A percentile compares a stretch with the other conserved stretches of the same genome.
Conservation (phyloP, 1,140 invertebrate genomes). For the Andrena cerasifolii region DNA sequence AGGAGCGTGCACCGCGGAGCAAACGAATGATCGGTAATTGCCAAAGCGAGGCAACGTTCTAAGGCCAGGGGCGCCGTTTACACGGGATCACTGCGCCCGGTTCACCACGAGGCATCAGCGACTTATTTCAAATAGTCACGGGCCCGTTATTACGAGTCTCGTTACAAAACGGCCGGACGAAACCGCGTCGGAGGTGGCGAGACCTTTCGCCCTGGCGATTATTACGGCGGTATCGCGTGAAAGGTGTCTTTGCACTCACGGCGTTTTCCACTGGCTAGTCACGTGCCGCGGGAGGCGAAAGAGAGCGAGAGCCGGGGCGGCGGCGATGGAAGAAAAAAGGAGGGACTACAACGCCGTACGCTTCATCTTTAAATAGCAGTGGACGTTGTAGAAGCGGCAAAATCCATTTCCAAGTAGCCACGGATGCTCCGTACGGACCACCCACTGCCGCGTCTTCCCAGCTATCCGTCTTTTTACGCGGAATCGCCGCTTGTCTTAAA, state of each 20-base stretch:
- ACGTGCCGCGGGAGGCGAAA: conserved; percentile 35
- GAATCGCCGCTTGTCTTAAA: conserved; percentile 3
- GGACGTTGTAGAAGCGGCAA: conserved; percentile 56
- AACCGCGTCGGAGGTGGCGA: conserved; percentile 44
- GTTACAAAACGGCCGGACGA: conserved; percentile 50
- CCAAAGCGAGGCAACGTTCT: neutral
- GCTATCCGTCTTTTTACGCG: conserved; percentile 21
- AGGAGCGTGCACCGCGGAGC: neutral
- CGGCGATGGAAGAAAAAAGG: conserved; percentile 17
- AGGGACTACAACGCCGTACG: conserved; percentile 38
- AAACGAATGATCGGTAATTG: neutral
- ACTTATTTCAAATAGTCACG: conserved; percentile 56
- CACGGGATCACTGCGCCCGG: conserved; percentile 9
- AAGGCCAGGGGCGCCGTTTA: conserved; percentile 42
- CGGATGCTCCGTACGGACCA: conserved; percentile 58
- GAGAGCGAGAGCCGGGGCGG: neutral
- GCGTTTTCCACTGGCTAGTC: conserved; percentile 61
- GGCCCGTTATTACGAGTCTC: conserved; percentile 43
- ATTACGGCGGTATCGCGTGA: conserved; percentile 70
- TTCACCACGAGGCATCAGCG: conserved; percentile 19
- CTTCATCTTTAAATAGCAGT: conserved; percentile 69
- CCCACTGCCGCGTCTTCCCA: conserved; percentile 51
- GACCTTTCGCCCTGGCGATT: conserved; percentile 65
- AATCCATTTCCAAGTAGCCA: conserved; percentile 71
- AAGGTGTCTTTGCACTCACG: conserved; percentile 75